Evolutionary conservation across 2,797 vertebrate species (phyloP).

Genomic region (Diplodus puntazzo): DNA sequence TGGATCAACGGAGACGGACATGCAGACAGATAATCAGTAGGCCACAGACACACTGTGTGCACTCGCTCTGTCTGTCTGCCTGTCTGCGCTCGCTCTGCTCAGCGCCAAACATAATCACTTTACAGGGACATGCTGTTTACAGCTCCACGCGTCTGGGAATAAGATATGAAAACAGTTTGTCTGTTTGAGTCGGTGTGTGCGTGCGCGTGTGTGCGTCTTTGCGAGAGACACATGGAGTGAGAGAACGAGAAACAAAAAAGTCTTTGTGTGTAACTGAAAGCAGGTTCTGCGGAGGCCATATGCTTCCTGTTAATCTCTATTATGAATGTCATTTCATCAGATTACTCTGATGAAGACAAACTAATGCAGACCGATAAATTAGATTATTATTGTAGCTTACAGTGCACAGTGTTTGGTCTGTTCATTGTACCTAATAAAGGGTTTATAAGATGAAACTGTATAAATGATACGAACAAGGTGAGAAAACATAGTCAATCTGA

Average conservation of each 20-base stretch:
- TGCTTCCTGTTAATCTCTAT: slow-evolving; percentile 42
- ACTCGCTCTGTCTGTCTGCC: slow-evolving; percentile 48
- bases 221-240: slow-evolving; percentile 1
- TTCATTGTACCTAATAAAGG: not conserved
- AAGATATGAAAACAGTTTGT: slow-evolving; percentile 79
- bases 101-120: slow-evolving; percentile 74
- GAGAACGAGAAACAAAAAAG: slow-evolving; percentile 31
- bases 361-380: slow-evolving; percentile 2
- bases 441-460: not conserved
- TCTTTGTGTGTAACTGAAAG: slow-evolving; percentile 13
- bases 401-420: slow-evolving; percentile 1
- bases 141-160: slow-evolving; percentile 64
- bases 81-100: slow-evolving; percentile 54
- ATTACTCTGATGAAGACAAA: slow-evolving; percentile 37
- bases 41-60: slow-evolving; percentile 46
- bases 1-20: slow-evolving; percentile 48
- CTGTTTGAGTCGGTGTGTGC: slow-evolving; percentile 40
- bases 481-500: not conserved
- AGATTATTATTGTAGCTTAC: slow-evolving; percentile 10
- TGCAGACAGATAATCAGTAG: slow-evolving; percentile 59
- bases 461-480: not conserved
- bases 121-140: slow-evolving; percentile 75
- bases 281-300: slow-evolving; percentile 22
- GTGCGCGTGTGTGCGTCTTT: slow-evolving; percentile 17
- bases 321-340: slow-evolving; percentile 31